A percentile compares a stretch with the other conserved stretches of the same genome.
These are phyloP conservation scores for Bombus difficillimus DNA, from an alignment of 1,140 invertebrate species.

Conservation along the genomic window DNA sequence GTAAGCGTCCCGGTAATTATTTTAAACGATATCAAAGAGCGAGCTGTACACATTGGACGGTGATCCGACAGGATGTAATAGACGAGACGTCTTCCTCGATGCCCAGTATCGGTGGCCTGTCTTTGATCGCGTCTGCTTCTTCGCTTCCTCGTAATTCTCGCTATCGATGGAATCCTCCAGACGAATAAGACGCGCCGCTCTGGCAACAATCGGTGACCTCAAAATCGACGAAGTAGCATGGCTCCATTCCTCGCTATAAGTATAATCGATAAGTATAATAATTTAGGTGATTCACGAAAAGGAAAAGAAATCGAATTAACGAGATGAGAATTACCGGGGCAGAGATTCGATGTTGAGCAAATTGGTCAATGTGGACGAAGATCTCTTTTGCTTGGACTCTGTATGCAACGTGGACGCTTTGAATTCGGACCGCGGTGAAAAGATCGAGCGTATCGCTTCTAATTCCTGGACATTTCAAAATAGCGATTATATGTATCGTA, in stretches of 20 bases:
- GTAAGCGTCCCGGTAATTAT: too few species aligned
- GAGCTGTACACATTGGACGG: not conserved
- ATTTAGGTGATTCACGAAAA: not conserved
- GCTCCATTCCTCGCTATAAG: not conserved
- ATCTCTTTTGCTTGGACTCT: not conserved
- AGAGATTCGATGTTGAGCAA: not conserved
- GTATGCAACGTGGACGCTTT: not conserved
- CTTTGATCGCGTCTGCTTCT: not conserved
- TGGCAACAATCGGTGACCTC: constrained; percentile 24
- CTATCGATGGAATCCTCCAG: not conserved
- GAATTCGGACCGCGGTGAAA: not conserved
- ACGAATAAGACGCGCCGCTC: not conserved
- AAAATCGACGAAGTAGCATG: not conserved
- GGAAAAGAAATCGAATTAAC: not conserved
- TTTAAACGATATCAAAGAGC: not conserved
- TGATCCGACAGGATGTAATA: constrained; percentile 3
- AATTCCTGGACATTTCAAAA: constrained; percentile 11
- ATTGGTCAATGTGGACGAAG: not conserved
- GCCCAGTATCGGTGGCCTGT: not conserved
- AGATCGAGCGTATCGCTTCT: constrained; percentile 9
- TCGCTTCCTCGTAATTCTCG: constrained; percentile 1
- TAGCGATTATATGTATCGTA: too few species aligned
- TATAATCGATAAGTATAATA: too few species aligned
- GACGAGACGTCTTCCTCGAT: not conserved
- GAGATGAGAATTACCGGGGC: not conserved